These are phyloP conservation scores for Ceraclea dissimilis DNA, from an alignment of 2,888 invertebrate species.

Conservation along the genomic window DNA sequence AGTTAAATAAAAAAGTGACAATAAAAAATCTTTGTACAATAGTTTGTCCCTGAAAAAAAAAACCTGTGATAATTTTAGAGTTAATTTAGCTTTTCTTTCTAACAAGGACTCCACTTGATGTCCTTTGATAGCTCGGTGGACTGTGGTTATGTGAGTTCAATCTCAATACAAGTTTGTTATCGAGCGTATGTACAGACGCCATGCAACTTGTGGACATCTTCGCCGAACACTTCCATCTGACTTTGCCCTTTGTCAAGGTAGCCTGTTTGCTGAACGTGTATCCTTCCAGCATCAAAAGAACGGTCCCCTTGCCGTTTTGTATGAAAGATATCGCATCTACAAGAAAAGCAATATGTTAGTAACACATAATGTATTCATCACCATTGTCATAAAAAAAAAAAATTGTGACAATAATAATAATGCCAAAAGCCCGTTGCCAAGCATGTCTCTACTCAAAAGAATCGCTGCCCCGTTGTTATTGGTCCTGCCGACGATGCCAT, in stretches of 20 bases:
- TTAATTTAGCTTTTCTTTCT: not conserved
- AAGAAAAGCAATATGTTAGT: not conserved
- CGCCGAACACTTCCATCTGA: constrained; percentile 9
- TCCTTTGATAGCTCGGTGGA: not conserved
- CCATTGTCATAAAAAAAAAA: no score
- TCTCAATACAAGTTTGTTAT: not conserved
- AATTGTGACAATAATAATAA: no score
- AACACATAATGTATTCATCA: no score
- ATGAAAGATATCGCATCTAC: not conserved
- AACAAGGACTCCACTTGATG: not conserved
- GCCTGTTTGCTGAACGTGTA: constrained; percentile 4
- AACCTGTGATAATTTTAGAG: no score
- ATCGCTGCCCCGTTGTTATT: no score
- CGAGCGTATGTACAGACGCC: constrained; percentile 1
- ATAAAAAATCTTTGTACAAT: no score
- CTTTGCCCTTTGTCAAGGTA: not conserved
- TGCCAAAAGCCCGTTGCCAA: no score
- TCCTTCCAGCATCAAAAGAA: not conserved
- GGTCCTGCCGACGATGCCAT: no score
- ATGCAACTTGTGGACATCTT: not conserved
- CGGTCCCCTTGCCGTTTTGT: not conserved
- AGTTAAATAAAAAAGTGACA: no score
- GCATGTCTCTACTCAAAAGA: no score
- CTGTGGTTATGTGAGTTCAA: constrained; percentile 4
- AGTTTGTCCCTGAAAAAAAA: no score